Conservation (phyloP, 2,888 invertebrate genomes). For the Diarsia rubi region DNA sequence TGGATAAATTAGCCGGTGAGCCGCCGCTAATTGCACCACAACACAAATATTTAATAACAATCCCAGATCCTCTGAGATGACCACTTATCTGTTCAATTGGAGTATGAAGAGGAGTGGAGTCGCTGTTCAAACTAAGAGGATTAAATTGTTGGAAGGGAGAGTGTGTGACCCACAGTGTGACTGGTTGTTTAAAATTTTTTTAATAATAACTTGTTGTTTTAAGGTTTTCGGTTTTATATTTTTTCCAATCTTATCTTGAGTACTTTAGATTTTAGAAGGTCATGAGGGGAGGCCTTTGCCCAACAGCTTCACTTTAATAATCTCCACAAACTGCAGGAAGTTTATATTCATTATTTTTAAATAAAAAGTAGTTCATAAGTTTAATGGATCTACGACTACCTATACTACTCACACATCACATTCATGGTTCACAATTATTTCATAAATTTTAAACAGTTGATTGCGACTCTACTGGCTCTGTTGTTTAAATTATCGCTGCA, state of each 20-base stretch:
- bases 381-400: neutral
- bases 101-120: slow-evolving; percentile 73
- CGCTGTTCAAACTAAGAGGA: slow-evolving; percentile 29
- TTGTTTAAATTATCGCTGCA: slow-evolving; percentile 90
- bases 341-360: neutral
- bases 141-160: neutral
- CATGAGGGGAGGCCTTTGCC: too few relatives aligned
- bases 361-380: neutral
- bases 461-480: slow-evolving; percentile 72
- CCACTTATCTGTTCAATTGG: slow-evolving; percentile 88
- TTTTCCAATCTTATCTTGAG: neutral
- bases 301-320: neutral
- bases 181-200: neutral
- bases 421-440: neutral
- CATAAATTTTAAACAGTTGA: neutral
- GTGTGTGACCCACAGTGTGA: neutral
- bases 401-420: neutral
- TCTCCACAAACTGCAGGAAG: neutral
- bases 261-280: neutral
- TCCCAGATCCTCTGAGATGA: slow-evolving; percentile 87
- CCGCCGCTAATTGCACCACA: slow-evolving; percentile 88
- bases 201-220: too few relatives aligned
- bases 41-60: slow-evolving; percentile 91
- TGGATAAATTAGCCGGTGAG: slow-evolving; percentile 88
- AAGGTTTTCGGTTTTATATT: neutral